These are phyloP conservation scores for Acanthis flammea DNA, from an alignment of 2,797 vertebrate genomes.

Conservation along the genomic window DNA sequence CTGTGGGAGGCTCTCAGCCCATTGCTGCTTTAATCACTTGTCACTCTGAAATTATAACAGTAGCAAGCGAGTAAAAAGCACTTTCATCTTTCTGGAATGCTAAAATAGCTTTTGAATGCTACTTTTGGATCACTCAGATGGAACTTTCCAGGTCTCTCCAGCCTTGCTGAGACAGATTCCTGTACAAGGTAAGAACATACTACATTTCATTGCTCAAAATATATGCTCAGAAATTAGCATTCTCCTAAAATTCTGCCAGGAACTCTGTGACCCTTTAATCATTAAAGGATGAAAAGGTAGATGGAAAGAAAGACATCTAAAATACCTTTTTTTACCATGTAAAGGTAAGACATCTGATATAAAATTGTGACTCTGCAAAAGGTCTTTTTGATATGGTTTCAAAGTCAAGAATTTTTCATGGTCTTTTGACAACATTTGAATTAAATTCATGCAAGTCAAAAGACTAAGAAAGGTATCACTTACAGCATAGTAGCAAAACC, in stretches of 20 bases:
- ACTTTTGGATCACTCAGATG: slow-evolving; percentile 17
- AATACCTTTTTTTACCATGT: not conserved
- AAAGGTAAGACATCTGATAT: not conserved
- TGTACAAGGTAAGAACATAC: not conserved
- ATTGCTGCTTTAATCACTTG: slow-evolving; percentile 23
- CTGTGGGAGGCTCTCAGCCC: not conserved
- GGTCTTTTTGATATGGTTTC: not conserved
- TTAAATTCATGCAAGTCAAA: not conserved
- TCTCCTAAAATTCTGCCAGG: not conserved
- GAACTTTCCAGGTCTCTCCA: slow-evolving; percentile 7
- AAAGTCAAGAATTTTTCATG: not conserved
- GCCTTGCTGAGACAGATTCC: slow-evolving; percentile 14
- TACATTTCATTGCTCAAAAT: not conserved
- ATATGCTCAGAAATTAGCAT: not conserved
- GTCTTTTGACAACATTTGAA: not conserved
- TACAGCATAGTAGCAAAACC: not conserved
- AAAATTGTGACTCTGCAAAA: not conserved
- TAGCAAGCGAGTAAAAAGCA: slow-evolving; percentile 10
- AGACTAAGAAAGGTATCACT: not conserved
- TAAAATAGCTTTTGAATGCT: slow-evolving; percentile 12
- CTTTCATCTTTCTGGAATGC: slow-evolving; percentile 14
- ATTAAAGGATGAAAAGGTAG: not conserved
- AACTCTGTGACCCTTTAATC: not conserved
- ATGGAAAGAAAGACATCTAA: not conserved
- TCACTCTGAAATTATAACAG: slow-evolving; percentile 48